Evolutionary conservation across 1,140 invertebrate species (phyloP), one percentile per base, ranked within the genome.

Genomic region (Pteromalus puparum): DNA sequence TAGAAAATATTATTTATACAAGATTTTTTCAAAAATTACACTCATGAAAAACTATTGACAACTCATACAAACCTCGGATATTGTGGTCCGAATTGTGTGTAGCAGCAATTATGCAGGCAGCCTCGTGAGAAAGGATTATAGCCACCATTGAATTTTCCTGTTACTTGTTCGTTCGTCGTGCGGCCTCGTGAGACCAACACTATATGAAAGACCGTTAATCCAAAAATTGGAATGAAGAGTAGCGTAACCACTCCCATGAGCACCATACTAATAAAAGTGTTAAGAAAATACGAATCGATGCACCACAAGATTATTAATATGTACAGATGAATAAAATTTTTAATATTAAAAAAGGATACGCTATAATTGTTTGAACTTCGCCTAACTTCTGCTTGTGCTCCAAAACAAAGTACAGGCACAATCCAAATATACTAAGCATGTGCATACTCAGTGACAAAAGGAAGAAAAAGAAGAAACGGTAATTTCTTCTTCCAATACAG

Each of bases 121-220:
- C 98, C 98, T 91, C 96, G 95, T 9, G 97, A 98, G 93, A 99
- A 99, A 81, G 98, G 98, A 95, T 99, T 99, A 92, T 97, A 98
- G 34, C 98, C 98, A 78, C 98, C 98, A 91, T 98, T 97, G 94
- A 99, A 99, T 94, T 99, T 99, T 67, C 98, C 98, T 5, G 99
- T 99, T 48, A 99, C 98, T 95, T 99, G 99, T 94, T 99, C 99
- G 94, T 99, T 99, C 83, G 99, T 99, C n/a, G 99, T 99, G 83
- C 99, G 95, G n/a, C 99, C 99, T 89, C 98, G 94, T 21, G 98
- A 97, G 68, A 99, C 98, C 84, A 99, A 94, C 87, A 99, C 96
- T 93, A 99, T 96, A 93, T 99, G 99, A 94, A 99, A 99, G 78
- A 97, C 97, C 83, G 98, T 99, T 87, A 99, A 94, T 87, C 99